Percentiles rank a stretch among this genome's conserved stretches.
Evolutionary conservation across 2,113 vertebrate species (phyloP).

Genomic region (Columba livia): DNA sequence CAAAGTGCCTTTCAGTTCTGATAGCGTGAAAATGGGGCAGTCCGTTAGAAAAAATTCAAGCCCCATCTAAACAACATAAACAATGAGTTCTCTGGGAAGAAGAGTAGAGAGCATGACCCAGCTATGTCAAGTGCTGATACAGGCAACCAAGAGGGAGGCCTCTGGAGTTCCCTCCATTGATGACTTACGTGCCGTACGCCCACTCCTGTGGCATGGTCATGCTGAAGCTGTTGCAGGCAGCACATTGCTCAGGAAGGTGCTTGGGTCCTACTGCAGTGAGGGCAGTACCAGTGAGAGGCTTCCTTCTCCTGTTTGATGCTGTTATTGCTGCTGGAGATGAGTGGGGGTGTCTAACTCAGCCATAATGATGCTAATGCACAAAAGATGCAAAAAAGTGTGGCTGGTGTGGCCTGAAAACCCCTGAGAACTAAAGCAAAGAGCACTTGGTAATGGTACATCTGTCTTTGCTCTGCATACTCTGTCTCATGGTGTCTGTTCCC

Average conservation of each 20-base stretch:
- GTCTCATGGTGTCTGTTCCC: background rate
- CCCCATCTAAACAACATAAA: background rate
- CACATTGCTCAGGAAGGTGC: background rate
- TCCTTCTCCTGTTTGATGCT: background rate
- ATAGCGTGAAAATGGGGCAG: background rate
- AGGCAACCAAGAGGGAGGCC: background rate
- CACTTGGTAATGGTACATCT: background rate
- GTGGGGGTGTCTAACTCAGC: background rate
- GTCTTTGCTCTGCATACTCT: background rate
- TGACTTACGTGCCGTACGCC: accelerated
- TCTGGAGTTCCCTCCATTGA: background rate
- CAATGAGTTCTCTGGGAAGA: background rate
- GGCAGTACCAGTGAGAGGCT: background rate
- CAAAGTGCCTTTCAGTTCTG: background rate
- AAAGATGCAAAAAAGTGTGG: accelerated
- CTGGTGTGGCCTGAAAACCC: background rate
- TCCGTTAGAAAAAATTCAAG: background rate
- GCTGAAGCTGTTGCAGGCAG: background rate
- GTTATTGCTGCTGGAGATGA: background rate
- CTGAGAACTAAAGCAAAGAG: background rate
- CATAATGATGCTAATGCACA: background rate
- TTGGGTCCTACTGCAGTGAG: background rate
- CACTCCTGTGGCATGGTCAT: background rate
- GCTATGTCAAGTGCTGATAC: background rate
- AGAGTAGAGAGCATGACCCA: background rate